Conservation (phyloP, 2,797 vertebrate species). For the Enoplosus armatus region DNA sequence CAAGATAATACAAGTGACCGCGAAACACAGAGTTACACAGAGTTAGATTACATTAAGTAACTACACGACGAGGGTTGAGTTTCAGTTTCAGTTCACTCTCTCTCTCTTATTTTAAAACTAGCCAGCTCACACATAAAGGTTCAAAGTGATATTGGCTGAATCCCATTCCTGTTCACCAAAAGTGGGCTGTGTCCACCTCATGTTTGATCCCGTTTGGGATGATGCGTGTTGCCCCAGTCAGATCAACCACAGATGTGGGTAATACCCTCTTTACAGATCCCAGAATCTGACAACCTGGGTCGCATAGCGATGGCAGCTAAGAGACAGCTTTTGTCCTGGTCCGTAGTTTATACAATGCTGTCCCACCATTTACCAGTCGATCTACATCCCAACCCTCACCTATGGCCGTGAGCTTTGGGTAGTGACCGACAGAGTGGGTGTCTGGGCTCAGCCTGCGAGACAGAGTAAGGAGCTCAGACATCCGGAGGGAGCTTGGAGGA, state of each 20-base stretch:
- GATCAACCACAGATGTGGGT: conserved; percentile 1
- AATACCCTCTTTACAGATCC: too few relatives aligned
- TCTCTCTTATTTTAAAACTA: background rate
- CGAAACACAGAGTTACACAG: background rate
- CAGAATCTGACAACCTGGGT: background rate
- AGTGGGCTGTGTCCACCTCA: background rate
- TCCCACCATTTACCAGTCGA: background rate
- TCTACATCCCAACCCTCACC: background rate
- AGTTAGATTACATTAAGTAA: background rate
- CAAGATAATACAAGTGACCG: background rate
- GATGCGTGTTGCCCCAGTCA: background rate
- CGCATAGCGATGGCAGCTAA: conserved; percentile 7
- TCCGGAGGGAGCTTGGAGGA: too few relatives aligned
- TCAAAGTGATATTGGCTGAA: background rate
- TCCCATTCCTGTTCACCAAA: background rate
- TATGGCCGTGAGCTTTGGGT: background rate
- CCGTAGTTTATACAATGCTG: background rate
- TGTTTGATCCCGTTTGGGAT: background rate
- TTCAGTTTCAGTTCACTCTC: background rate
- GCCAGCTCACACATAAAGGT: background rate
- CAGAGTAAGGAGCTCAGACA: too few relatives aligned
- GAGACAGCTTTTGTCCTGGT: background rate
- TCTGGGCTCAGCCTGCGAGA: too few relatives aligned
- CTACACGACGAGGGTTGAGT: background rate
- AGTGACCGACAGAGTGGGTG: background rate